Base-by-base conservation (phyloP, 2,797 vertebrate genomes). In the Betta splendens region DNA sequence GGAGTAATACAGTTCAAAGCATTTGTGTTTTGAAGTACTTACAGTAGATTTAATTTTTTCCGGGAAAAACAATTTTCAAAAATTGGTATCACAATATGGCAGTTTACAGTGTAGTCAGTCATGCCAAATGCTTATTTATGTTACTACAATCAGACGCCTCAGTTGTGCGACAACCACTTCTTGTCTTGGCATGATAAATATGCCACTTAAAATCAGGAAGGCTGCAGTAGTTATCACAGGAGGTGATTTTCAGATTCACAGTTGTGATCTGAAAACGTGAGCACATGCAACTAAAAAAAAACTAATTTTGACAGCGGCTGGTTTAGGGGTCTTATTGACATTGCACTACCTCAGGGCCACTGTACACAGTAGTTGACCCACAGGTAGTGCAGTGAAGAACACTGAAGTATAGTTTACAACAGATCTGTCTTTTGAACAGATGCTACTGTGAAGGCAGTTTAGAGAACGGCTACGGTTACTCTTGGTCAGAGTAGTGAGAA, bases 121-220 rank as follows among this genome's bases (percentile, higher is more conserved):
- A 43, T 5, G 58, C 38, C 23, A 60, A 48, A 71, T 51, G 46
- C 46, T 72, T 38, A 28, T 31, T 68, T 32, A 28, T 21, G 7
- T 31, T 69, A 33, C 67, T 35, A 13, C 37, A 33, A 60, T 17
- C 61, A 51, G 40, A 60, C 44, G 32, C 48, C 36, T 67, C 55
- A 45, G 50, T 3, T 48, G 57, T 40, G 66, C 13, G 37, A 62
- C 59, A 39, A 60, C 72, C 72, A 60, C 63, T 60, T 66, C 67
- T 64, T 59, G 66, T 63, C 71, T 55, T 54, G 67, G 75, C 75
- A 77, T 72, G 80, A 84, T 75, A 78, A 84, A 84, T 76, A 72
- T 61, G 60, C 60, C 65, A 83, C 80, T 89, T 84, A 87, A 85
- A 87, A 79, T 67, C 51, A 69, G 75, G 20, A 13, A 42, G 72